Percentiles rank a stretch among this genome's conserved stretches.
These are phyloP conservation scores for Drosophila quinaria DNA, from an alignment of 2,888 invertebrate genomes.

Conservation along the genomic window DNA sequence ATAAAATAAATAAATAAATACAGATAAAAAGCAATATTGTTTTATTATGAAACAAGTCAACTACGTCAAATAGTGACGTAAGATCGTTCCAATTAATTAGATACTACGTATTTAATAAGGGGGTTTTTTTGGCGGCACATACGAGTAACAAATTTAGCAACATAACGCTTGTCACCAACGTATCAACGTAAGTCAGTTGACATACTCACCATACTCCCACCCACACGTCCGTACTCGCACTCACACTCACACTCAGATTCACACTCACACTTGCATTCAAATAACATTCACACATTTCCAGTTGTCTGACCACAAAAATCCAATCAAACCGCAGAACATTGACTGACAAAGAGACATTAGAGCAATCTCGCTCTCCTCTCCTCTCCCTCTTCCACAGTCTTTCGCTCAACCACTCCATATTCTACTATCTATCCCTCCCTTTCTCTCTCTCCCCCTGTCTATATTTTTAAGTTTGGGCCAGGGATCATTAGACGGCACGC, in stretches of 20 bases:
- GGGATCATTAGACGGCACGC: slow-evolving; percentile 76
- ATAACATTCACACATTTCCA: slow-evolving; percentile 38
- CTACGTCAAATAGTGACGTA: background rate
- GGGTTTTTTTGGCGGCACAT: background rate
- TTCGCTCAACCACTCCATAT: background rate
- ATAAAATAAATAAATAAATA: background rate
- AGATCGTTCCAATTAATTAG: background rate
- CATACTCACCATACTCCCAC: too few species aligned
- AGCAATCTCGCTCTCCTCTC: background rate
- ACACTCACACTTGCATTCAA: slow-evolving; percentile 12
- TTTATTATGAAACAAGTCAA: background rate
- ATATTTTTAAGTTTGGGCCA: slow-evolving; percentile 59
- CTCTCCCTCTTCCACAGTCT: background rate
- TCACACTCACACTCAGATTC: slow-evolving; percentile 1
- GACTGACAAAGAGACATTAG: slow-evolving; percentile 36
- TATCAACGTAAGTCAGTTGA: slow-evolving; percentile 16
- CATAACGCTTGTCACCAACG: background rate
- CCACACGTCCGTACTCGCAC: background rate
- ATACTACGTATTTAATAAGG: background rate
- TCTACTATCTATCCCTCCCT: background rate
- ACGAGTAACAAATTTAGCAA: background rate
- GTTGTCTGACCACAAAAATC: slow-evolving; percentile 63
- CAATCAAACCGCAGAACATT: slow-evolving; percentile 58
- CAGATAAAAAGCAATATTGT: too few species aligned
- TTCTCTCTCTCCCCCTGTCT: background rate